Conservation (phyloP, 2,888 invertebrate genomes). For the Patella depressa region DNA sequence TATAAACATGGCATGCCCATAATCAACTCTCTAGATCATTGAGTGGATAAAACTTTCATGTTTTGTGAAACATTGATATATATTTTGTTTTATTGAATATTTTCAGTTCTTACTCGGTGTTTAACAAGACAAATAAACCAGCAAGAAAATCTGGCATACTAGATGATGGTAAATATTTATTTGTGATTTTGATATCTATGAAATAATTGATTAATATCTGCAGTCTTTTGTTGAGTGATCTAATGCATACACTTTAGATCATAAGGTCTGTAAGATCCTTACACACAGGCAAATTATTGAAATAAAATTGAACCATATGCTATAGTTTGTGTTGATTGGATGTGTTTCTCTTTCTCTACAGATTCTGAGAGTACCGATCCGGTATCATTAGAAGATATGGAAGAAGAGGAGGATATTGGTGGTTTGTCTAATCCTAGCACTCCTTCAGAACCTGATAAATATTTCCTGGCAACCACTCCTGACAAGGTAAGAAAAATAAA, state of each 20-base stretch:
- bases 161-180: conserved; percentile 31
- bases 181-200: too few species aligned
- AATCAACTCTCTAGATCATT: too few species aligned
- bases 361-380: conserved; percentile 61
- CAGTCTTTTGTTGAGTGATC: too few species aligned
- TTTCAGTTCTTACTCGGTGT: conserved; percentile 53
- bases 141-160: conserved; percentile 19
- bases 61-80: too few species aligned
- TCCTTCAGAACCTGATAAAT: conserved; percentile 57
- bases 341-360: conserved; percentile 15
- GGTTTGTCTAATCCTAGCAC: conserved; percentile 54
- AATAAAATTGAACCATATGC: too few species aligned
- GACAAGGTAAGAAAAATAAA: conserved; percentile 46
- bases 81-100: background rate
- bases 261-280: too few species aligned
- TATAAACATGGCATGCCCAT: too few species aligned
- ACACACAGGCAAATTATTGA: too few species aligned
- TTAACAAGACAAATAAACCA: conserved; percentile 19
- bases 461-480: conserved; percentile 46
- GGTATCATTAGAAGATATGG: conserved; percentile 59
- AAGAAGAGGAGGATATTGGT: conserved; percentile 53
- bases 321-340: too few species aligned
- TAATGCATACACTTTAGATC: too few species aligned
- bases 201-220: too few species aligned
- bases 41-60: too few species aligned